Evolutionary conservation across 1,140 invertebrate species (phyloP).

Genomic region (Delia radicum): DNA sequence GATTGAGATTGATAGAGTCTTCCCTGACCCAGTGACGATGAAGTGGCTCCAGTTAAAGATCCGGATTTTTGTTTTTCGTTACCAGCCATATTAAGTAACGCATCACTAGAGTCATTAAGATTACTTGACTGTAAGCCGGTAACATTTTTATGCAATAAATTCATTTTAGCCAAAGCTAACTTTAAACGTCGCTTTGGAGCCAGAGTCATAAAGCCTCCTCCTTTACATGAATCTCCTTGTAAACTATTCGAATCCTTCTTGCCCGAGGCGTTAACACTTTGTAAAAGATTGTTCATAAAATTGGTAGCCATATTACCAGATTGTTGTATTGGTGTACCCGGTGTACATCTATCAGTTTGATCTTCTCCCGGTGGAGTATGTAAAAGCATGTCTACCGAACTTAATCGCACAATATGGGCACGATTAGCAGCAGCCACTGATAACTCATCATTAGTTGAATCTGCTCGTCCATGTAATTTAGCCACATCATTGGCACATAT

Average conservation of each 20-base stretch:
- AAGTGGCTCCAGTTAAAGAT: constrained; percentile 6
- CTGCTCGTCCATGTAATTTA: constrained; percentile 47
- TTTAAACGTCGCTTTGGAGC: constrained; percentile 81
- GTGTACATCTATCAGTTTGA: constrained; percentile 42
- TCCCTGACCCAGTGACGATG: constrained; percentile 42
- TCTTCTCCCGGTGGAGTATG: constrained; percentile 29
- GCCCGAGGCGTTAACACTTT: constrained; percentile 55
- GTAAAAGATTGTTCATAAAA: constrained; percentile 49
- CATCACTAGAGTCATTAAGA: constrained; percentile 43
- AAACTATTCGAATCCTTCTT: constrained; percentile 60
- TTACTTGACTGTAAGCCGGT: constrained; percentile 34
- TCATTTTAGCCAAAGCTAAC: constrained; percentile 89
- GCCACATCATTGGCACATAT: constrained; percentile 55
- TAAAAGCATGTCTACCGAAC: constrained; percentile 49
- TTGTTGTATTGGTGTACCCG: constrained; percentile 38
- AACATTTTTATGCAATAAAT: constrained; percentile 82
- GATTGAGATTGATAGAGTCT: constrained; percentile 81
- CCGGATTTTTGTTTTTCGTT: constrained; percentile 13
- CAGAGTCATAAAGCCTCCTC: constrained; percentile 81
- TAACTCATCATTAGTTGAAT: constrained; percentile 45
- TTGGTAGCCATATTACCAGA: constrained; percentile 43
- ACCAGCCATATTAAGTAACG: constrained; percentile 36
- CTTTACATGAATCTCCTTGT: constrained; percentile 55
- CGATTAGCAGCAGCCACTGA: constrained; percentile 43
- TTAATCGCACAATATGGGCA: constrained; percentile 45